These are phyloP conservation scores for Andrena cerasifolii DNA, from an alignment of 1,140 invertebrate genomes.

Conservation along the genomic window DNA sequence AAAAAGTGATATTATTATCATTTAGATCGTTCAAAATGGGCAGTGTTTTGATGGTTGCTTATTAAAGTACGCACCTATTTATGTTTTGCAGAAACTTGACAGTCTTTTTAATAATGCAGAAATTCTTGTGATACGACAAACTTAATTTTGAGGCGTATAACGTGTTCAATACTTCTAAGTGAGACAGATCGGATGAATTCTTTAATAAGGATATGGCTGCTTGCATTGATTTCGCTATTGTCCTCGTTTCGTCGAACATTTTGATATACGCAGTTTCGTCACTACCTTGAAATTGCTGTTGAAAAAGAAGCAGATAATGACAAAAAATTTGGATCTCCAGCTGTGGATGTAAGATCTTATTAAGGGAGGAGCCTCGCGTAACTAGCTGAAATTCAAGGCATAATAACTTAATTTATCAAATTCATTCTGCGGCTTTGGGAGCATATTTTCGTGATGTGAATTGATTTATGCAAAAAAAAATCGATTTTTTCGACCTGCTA, in stretches of 20 bases:
- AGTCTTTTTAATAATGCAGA: constrained; percentile 66
- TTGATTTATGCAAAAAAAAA: no score
- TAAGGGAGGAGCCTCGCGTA: no score
- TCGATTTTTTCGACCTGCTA: no score
- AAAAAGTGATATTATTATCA: constrained; percentile 1
- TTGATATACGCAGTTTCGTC: constrained; percentile 63
- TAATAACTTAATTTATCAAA: no score
- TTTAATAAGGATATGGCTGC: constrained; percentile 73
- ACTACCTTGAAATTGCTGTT: constrained; percentile 69
- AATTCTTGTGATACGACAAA: constrained; percentile 75
- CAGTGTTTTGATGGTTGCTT: background rate
- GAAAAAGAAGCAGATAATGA: constrained; percentile 22
- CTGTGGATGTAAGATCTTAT: constrained; percentile 12
- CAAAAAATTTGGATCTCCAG: background rate
- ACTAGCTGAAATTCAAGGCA: no score
- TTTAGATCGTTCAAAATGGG: background rate
- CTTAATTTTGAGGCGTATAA: constrained; percentile 72
- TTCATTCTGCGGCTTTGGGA: no score
- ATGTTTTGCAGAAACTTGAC: constrained; percentile 63
- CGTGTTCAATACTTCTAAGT: constrained; percentile 62
- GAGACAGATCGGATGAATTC: constrained; percentile 30
- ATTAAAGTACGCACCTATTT: constrained; percentile 33
- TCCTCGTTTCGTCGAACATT: constrained; percentile 72
- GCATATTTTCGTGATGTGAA: no score
- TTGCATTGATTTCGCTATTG: constrained; percentile 72